Base-by-base conservation (phyloP, 2,797 vertebrate species). In the Salmo trutta region DNA sequence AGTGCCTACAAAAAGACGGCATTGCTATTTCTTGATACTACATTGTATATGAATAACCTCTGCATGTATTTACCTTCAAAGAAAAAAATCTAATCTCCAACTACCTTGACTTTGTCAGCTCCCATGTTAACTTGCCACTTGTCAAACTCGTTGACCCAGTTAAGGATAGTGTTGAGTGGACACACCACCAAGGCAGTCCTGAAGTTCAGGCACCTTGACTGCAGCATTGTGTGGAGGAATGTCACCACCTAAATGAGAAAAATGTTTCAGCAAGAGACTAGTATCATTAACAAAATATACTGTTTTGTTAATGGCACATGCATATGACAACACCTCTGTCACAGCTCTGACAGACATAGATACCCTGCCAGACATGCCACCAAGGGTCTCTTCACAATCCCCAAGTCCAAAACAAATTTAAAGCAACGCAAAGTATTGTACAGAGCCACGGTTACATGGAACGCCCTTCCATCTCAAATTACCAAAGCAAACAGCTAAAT, bases 111-210 rank as follows among this genome's bases (percentile, higher is more conserved):
- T 84, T 86, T 95, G 68, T 97, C 95, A 2, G 93, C 84, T 74
- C 94, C 93, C 79, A 98, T 85, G 85, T 93, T 92, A 3, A 92
- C 92, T 82, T 99, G 97, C 98, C 98, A 99, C 86, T 96, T 97
- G 78, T 96, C 94, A 92, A 99, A 99, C 92, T 99, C 98, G 76
- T 93, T 95, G 90, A 94, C 82, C 98, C 98, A 99, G 94, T 99
- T 99, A 88, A 99, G 95, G 87, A 97, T 96, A 0, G 98, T 99
- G 85, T 99, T 99, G 54, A 99, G 94, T 0, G 98, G 98, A 92
- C 97, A 99, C 66, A 99, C 96, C 0, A 99, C 96, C 84, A 99
- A 92, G 41, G 96, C 97, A 0, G 95, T 97, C 76, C 87, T 94
- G 88, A 99, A 97, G 54, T 95, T 94, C 88, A 99, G 81, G 79